Base-by-base conservation (phyloP, 2,888 invertebrate genomes). In the Hyposoter dolosus region DNA sequence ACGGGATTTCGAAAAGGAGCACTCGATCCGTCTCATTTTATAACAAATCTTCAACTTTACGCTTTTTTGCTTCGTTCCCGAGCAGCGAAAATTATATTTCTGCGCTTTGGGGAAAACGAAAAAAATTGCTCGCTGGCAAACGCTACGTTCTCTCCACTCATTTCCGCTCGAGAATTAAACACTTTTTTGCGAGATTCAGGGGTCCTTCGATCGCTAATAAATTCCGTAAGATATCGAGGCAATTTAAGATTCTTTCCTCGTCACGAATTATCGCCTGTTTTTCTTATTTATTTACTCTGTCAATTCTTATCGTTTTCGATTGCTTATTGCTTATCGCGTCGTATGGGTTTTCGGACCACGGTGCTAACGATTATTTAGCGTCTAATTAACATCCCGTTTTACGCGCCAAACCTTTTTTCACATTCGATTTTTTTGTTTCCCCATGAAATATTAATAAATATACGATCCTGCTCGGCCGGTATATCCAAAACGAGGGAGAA, bases 81-180 rank as follows among this genome's bases (percentile, higher is more conserved):
- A 28, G 28, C 1, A 15, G 6, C 6, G 3, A 3, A 7, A 9
- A 9, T 35, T 28, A 28, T 23, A n/a, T 15, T 0, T 7, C 3
- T 28, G 28, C 23, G 4, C 12, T 10, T 1, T 2, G 4, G 15
- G 17, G 9, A 15, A 53, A 40, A 23, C 1, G 19, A 4, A 50
- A 23, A 40, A 40, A 75, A 43, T 10, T 79, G 15, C 35, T 40
- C 65, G 65, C 56, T 69, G 79, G 32, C 19, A 63, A 66, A 72
- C 28, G 10, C 7, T 53, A 63, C 53, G 72, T 63, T 2, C 50
- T 75, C 75, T 84, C 69, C 50, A 65, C 40, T 68, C 63, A 63
- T 84, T 84, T 84, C 80, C 75, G 53, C 43, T 75, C 69, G 63
- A 43, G 63, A 53, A 84, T 80, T 71, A 5, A 65, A 28, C 40